Evolutionary conservation across 2,888 invertebrate genomes (phyloP), one percentile per base, ranked within the genome.

Genomic region (Ceriagrion tenellum): DNA sequence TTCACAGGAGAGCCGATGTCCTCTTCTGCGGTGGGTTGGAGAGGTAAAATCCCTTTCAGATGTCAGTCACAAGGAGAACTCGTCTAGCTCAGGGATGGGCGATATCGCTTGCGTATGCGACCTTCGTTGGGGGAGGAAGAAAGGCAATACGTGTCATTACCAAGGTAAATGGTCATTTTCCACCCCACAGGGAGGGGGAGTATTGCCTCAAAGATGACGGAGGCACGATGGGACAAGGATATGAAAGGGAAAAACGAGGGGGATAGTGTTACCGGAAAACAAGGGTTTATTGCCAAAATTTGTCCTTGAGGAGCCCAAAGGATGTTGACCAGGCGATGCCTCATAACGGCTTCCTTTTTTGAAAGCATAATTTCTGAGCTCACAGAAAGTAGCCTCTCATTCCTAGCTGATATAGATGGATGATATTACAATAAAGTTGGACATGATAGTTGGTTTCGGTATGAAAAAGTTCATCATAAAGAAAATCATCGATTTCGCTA

Each of bases 81-180:
- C 59, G 16, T n/a, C n/a, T 26, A 16, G 18, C 56, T 23, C 47
- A 30, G 63, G 69, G 47, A 40, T 13, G 26, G 20, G 47, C 63
- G 69, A 74, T 93, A 93, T 93, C 93, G 93, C 26, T 93, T 93
- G 35, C 93, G 40, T 74, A 8, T 47, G 93, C 93, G 93, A 93
- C 93, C 93, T 93, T 69, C 47, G 47, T 35, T 18, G 35, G 35
- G 23, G 35, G 35, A 35, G 81, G 35, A 81, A 35, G 81, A 81
- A 81, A 74, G 40, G 69, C 55, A 63, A 69, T 63, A 93, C 93
- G 93, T 93, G 69, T 93, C 40, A 93, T 93, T 93, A 93, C 63
- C 35, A 23, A 40, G 40, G 91, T 35, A 40, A 63, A 47, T 35
- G 89, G 59, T 40, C 59, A n/a, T 40, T 23, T 91, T 91, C 40